These are phyloP conservation scores for Nerophis lumbriciformis DNA, from an alignment of 2,113 vertebrate species.

Conservation along the genomic window DNA sequence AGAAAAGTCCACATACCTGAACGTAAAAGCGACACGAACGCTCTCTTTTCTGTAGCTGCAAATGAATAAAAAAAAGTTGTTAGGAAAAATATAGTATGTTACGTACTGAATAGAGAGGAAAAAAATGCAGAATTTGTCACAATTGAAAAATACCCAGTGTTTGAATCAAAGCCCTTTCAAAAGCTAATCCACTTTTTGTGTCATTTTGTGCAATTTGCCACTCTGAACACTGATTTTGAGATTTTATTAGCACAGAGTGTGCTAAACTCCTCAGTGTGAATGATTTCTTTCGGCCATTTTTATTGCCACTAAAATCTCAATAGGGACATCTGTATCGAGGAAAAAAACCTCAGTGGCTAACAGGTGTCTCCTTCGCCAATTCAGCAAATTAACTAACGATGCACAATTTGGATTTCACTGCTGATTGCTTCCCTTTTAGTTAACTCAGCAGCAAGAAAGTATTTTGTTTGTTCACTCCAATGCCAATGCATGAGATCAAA, in stretches of 20 bases:
- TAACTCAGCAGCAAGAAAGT: background rate
- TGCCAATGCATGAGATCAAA: background rate
- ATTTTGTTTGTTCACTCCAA: background rate
- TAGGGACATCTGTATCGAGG: constrained; percentile 59
- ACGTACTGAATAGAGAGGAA: background rate
- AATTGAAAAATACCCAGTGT: background rate
- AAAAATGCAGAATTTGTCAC: background rate
- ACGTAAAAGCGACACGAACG: constrained; percentile 98
- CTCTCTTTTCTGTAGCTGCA: constrained; percentile 99
- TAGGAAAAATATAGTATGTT: constrained; percentile 16
- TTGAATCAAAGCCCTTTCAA: background rate
- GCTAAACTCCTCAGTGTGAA: constrained; percentile 53
- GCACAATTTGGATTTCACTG: constrained; percentile 22
- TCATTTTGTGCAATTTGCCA: constrained; percentile 2
- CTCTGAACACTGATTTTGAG: constrained; percentile 20
- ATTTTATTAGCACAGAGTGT: constrained; percentile 35
- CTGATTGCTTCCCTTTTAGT: constrained; percentile 1
- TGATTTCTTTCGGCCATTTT: constrained; percentile 52
- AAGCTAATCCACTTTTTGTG: background rate
- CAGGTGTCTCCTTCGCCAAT: constrained; percentile 59
- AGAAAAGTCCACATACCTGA: constrained; percentile 81
- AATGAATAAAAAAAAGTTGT: constrained; percentile 58
- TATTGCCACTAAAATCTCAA: constrained; percentile 64
- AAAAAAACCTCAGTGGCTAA: constrained; percentile 29
- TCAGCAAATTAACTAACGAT: constrained; percentile 63